Base-by-base conservation (phyloP, 1,140 invertebrate genomes). In the Branchinecta lynchi region DNA sequence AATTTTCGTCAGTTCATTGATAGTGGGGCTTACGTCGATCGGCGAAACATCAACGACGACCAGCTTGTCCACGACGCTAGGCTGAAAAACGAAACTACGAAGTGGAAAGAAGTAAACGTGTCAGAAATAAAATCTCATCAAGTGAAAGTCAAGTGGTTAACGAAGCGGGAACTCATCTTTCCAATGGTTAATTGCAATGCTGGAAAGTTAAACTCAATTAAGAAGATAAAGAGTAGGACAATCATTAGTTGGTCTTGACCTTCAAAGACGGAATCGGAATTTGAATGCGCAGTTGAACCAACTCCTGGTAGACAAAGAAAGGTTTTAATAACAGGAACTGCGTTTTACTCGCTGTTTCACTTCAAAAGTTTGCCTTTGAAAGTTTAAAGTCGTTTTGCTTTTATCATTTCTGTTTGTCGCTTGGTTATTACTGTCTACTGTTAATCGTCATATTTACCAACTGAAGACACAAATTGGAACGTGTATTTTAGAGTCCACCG, bases 41-140 rank as follows among this genome's bases (percentile, higher is more conserved):
- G 92, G 92, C 10, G 89, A 88, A 72, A 94, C 87, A 76, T 96
- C 93, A 60, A 89, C 86, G 7, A 94, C 84, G 66, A 94, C 81
- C 32, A 93, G 77, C 73, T 86, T 89, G 20, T 91, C 86, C 3
- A 93, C 82, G 20, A 89, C 72, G 67, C 89, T 81, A 46, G 91
- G 88, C 87, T 90, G 77, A 51, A 15, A 70, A 70, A 70, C 45
- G 2, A 68, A 69, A 69, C 9, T 70, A 44, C n/a, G 17, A n/a
- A 70, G 66, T 70, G 15, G 12, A 71, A 65, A 17, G 43, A 32
- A 43, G 21, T 12, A 45, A 20, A 72, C 21, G 7, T 45, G n/a
- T 65, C 5, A 70, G 0, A 70, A 69, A 3, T 15, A 71, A 73
- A 69, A 32, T 32, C 32, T 32, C 32, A 32, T 32, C 32, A 32